A percentile compares a stretch with the other conserved stretches of the same genome.
Conservation (phyloP, 2,888 invertebrate genomes). For the Mythimna lalbum region DNA sequence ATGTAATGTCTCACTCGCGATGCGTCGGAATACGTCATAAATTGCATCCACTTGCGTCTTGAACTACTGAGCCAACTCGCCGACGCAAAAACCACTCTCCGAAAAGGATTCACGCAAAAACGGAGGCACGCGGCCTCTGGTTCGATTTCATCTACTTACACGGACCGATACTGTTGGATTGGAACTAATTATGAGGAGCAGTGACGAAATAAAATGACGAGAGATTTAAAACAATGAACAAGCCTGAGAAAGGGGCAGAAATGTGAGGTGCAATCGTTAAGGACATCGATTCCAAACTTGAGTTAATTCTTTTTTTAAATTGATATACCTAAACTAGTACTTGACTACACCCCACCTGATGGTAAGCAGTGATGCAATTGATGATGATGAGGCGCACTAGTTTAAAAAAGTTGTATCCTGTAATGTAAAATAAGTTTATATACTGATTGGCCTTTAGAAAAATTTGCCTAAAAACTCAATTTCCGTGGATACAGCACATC, state of each 20-base stretch:
- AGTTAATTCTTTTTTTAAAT: too few species aligned
- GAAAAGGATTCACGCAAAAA: constrained; percentile 61
- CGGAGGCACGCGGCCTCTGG: constrained; percentile 53
- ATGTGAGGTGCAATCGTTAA: neutral
- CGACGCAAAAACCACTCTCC: constrained; percentile 59
- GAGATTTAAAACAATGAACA: constrained; percentile 1
- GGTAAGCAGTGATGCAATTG: too few species aligned
- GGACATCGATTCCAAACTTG: too few species aligned
- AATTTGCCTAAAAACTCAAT: too few species aligned
- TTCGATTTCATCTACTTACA: constrained; percentile 63
- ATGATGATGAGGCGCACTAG: too few species aligned
- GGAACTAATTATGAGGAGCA: constrained; percentile 58
- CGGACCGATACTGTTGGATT: constrained; percentile 47
- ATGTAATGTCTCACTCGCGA: constrained; percentile 68
- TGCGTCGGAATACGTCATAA: constrained; percentile 60
- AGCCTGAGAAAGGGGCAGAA: neutral
- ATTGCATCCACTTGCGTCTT: constrained; percentile 55
- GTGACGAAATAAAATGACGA: constrained; percentile 39
- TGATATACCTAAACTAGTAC: too few species aligned
- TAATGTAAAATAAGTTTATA: too few species aligned
- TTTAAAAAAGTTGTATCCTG: too few species aligned
- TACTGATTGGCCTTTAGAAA: too few species aligned
- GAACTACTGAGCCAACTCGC: constrained; percentile 53
- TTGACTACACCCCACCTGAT: too few species aligned
- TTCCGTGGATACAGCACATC: too few species aligned